Conservation (phyloP, 2,113 vertebrate species). For the Machaerirhynchus nigripectus region DNA sequence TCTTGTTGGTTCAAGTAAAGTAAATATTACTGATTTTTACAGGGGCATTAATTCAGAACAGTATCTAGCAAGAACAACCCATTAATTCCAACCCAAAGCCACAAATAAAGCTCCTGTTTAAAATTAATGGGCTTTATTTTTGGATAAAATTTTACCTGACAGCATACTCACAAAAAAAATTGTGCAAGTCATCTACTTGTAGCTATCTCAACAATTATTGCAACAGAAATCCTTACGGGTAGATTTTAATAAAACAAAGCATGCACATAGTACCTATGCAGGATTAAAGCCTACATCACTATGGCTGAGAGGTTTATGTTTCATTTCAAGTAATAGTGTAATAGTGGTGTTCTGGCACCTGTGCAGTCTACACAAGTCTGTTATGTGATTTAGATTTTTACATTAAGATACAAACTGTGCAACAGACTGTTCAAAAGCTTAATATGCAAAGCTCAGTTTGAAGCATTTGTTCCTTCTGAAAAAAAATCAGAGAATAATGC, state of each 20-base stretch:
- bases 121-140: background rate
- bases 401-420: background rate
- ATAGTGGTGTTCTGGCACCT: background rate
- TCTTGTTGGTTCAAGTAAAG: background rate
- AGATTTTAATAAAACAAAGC: background rate
- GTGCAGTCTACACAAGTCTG: background rate
- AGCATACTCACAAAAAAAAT: background rate
- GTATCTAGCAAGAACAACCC: background rate
- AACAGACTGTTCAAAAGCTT: background rate
- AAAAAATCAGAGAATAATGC: background rate
- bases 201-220: background rate
- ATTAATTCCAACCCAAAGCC: background rate
- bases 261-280: rapidly evolving
- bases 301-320: background rate
- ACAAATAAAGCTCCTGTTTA: background rate
- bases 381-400: background rate
- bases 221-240: background rate
- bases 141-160: background rate
- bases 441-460: background rate
- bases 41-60: background rate
- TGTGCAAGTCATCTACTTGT: background rate
- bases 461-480: background rate
- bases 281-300: background rate
- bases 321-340: background rate
- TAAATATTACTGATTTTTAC: background rate